Percentiles rank a stretch among this genome's conserved stretches.
Evolutionary conservation across 1,140 invertebrate species (phyloP).

Genomic region (Teleopsis dalmanni): DNA sequence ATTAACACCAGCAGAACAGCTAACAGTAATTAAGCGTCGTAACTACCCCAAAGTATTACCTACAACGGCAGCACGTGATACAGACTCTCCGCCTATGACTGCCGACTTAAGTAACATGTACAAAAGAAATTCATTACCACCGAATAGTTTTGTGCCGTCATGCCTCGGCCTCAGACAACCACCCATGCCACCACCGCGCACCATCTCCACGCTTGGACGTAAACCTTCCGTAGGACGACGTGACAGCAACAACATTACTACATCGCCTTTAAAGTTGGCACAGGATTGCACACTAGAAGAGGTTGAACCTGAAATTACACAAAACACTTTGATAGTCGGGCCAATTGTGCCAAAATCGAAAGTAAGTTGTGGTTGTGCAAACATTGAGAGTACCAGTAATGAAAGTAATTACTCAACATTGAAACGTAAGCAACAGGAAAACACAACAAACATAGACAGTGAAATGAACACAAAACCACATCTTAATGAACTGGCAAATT

Average conservation of each 20-base stretch:
- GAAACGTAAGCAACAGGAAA: not conserved
- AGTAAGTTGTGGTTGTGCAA: not conserved
- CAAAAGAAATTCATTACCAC: constrained; percentile 31
- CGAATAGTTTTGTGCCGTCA: constrained; percentile 32
- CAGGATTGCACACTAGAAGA: constrained; percentile 42
- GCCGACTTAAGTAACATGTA: constrained; percentile 13
- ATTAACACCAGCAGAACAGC: constrained; percentile 59
- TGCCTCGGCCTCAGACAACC: constrained; percentile 51
- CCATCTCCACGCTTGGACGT: constrained; percentile 54
- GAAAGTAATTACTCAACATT: constrained; percentile 18
- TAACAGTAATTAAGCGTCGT: constrained; percentile 62
- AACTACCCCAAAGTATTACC: constrained; percentile 78
- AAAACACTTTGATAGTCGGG: constrained; percentile 48
- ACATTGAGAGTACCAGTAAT: not conserved
- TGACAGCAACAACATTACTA: constrained; percentile 37
- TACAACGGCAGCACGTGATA: constrained; percentile 30
- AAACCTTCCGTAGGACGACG: constrained; percentile 26
- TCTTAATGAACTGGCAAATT: too few species aligned
- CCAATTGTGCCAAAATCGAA: constrained; percentile 46
- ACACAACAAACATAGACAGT: not conserved
- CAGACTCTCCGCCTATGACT: constrained; percentile 15
- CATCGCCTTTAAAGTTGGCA: constrained; percentile 45
- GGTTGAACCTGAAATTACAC: constrained; percentile 44
- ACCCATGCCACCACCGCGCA: constrained; percentile 57
- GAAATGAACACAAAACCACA: not conserved